These are phyloP conservation scores for Clarias magur DNA, from an alignment of 2,113 vertebrate species.

Conservation along the genomic window DNA sequence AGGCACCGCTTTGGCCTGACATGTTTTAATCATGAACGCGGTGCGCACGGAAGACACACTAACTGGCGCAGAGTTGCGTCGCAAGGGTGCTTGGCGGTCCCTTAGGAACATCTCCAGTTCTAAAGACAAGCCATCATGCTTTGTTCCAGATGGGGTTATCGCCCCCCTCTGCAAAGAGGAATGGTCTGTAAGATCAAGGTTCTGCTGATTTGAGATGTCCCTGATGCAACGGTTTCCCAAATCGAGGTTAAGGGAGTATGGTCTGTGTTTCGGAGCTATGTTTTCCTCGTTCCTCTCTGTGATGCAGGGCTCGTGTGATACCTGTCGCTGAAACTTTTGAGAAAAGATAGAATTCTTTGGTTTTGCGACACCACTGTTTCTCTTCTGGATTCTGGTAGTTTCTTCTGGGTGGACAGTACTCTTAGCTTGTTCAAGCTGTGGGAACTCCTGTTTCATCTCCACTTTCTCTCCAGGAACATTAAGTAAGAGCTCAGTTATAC, in stretches of 20 bases:
- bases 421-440: slow-evolving; percentile 47
- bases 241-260: slow-evolving; percentile 75
- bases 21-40: slow-evolving; percentile 95
- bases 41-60: slow-evolving; percentile 91
- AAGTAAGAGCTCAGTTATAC: slow-evolving; percentile 42
- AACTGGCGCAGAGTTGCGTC: slow-evolving; percentile 91
- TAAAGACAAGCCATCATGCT: slow-evolving; percentile 56
- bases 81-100: slow-evolving; percentile 70
- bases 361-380: slow-evolving; percentile 58
- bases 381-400: slow-evolving; percentile 51
- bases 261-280: slow-evolving; percentile 63
- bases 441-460: slow-evolving; percentile 52
- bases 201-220: slow-evolving; percentile 74
- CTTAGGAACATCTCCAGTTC: slow-evolving; percentile 75
- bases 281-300: slow-evolving; percentile 65
- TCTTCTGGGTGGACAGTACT: slow-evolving; percentile 39
- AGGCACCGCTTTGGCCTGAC: slow-evolving; percentile 90
- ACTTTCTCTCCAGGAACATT: slow-evolving; percentile 52
- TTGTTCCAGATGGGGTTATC: slow-evolving; percentile 48
- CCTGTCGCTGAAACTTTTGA: slow-evolving; percentile 68
- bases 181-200: slow-evolving; percentile 56
- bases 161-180: slow-evolving; percentile 52
- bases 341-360: slow-evolving; percentile 61
- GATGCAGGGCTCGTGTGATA: slow-evolving; percentile 65
- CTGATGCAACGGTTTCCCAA: slow-evolving; percentile 68